Base-by-base conservation (phyloP, 37 sponge, comb jelly and placozoan genomes). In the Ianthella basta region DNA sequence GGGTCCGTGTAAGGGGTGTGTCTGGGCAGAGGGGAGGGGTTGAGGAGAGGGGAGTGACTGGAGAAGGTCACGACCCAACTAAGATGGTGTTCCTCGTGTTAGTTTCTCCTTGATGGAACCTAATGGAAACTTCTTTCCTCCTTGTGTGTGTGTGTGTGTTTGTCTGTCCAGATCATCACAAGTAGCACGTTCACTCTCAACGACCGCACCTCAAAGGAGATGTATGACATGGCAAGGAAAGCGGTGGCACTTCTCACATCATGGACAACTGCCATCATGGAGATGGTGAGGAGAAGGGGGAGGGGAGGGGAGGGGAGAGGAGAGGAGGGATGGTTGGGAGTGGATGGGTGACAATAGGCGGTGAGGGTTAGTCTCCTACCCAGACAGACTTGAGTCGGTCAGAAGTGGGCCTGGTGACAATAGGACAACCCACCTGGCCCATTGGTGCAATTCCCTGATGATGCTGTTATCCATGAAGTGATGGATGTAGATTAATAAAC, bases 181-280 rank as follows among this genome's bases (percentile, higher is more conserved):
- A 89, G 89, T 44, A 72, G 87, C 33, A 81, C 37, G 38, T 92
- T 92, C 50, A 75, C 86, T 25, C 69, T 86, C 63, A 95, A 87
- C 44, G 96, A 95, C 87, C 72, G 81, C 59, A 90, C 87, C 35
- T 83, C 90, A 0, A 85, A 65, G 60, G 92, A 97, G 73, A 83
- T 97, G 83, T 85, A 86, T 13, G 95, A 95, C 34, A 93, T 95
- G 88, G 96, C 98, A 2, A 83, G 79, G 1, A 87, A 87, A 50
- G 98, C 95, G 44, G 85, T 97, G 56, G 91, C 92, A 56, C 91
- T 92, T 10, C 93, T 97, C 39, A 93, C 96, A 59, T 75, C 83
- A 34, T 97, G 98, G 94, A 91, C 96, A 24, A 91, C 95, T 34
- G 87, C 91, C 55, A 89, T 97, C 56, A 91, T 94, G 88, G 98